Percentiles rank a stretch among this genome's conserved stretches.
Conservation (phyloP, 1,140 invertebrate genomes). For the Drosophila sucinea region DNA sequence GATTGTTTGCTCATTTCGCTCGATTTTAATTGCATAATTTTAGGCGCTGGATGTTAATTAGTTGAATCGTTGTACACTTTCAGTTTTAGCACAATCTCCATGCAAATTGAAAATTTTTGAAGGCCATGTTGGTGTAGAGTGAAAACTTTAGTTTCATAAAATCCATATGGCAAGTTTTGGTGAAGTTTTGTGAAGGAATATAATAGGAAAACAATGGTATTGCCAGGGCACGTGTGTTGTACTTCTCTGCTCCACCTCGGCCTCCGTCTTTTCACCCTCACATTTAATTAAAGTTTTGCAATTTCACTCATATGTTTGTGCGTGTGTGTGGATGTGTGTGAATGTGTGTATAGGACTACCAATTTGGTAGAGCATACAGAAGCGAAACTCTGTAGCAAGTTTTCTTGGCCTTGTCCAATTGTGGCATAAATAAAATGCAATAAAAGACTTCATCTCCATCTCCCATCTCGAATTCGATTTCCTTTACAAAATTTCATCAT, state of each 20-base stretch:
- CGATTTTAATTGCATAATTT: slow-evolving; percentile 78
- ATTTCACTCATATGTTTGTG: slow-evolving; percentile 12
- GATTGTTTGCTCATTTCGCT: slow-evolving; percentile 71
- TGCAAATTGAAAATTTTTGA: slow-evolving; percentile 14
- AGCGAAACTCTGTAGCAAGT: slow-evolving; percentile 36
- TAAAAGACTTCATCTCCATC: slow-evolving; percentile 24
- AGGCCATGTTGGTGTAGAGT: neutral
- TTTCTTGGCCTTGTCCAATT: slow-evolving; percentile 51
- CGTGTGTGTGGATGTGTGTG: neutral
- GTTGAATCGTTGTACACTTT: slow-evolving; percentile 6
- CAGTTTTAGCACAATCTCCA: neutral
- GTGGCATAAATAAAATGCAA: slow-evolving; percentile 62
- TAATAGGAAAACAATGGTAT: slow-evolving; percentile 21
- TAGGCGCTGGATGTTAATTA: slow-evolving; percentile 25
- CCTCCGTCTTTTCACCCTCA: slow-evolving; percentile 18
- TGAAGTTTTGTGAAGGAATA: neutral
- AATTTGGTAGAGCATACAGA: slow-evolving; percentile 51
- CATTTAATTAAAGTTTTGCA: slow-evolving; percentile 64
- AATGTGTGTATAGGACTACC: slow-evolving; percentile 17
- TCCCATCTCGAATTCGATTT: slow-evolving; percentile 14
- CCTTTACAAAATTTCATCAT: slow-evolving; percentile 16
- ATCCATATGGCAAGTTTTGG: slow-evolving; percentile 13
- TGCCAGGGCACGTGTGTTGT: slow-evolving; percentile 16
- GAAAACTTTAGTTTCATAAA: slow-evolving; percentile 18
- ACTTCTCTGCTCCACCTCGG: slow-evolving; percentile 7